Evolutionary conservation across 2,113 vertebrate species (phyloP).

Genomic region (Leucoraja erinaceus): DNA sequence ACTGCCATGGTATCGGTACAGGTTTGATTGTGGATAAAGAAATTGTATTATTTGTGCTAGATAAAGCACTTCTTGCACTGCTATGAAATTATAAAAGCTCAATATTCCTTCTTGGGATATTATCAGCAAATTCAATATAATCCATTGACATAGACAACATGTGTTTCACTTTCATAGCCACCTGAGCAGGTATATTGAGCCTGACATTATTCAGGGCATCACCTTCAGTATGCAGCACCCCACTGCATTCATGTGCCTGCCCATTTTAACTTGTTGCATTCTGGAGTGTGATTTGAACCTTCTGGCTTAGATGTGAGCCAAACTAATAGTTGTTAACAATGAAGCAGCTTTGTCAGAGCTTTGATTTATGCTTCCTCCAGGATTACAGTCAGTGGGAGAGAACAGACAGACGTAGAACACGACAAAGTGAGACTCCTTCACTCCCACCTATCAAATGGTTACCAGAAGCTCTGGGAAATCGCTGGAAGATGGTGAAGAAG

Average conservation of each 20-base stretch:
- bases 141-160: background rate
- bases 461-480: slow-evolving; percentile 21
- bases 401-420: background rate
- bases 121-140: background rate
- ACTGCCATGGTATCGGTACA: background rate
- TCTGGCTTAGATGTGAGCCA: background rate
- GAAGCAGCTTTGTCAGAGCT: background rate
- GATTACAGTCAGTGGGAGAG: slow-evolving; percentile 31
- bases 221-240: background rate
- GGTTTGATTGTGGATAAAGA: background rate
- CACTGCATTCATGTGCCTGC: background rate
- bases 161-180: background rate
- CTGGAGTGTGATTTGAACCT: background rate
- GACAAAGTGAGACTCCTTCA: background rate
- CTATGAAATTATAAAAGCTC: background rate
- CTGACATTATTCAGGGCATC: background rate
- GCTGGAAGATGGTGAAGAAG: slow-evolving; percentile 26
- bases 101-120: background rate
- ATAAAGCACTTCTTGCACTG: background rate
- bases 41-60: background rate
- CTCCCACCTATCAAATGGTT: slow-evolving; percentile 16
- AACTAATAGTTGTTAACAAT: background rate
- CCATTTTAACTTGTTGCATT: background rate
- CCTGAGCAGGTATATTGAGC: background rate
- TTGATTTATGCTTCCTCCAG: background rate